These are phyloP conservation scores for Hafferia zeledoni DNA, from an alignment of 2,797 vertebrate genomes.

Conservation along the genomic window DNA sequence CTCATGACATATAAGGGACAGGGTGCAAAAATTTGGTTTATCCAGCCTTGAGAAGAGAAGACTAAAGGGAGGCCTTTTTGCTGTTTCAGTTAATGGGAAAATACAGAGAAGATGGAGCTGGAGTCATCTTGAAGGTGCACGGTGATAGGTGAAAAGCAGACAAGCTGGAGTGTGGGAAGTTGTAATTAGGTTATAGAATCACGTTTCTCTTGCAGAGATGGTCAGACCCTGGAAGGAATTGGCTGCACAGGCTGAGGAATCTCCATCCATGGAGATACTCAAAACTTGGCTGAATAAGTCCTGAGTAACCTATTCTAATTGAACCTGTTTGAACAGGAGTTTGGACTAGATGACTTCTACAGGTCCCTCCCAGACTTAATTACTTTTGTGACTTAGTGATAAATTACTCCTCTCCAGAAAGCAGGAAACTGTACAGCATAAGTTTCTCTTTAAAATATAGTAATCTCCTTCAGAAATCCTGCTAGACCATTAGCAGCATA, in stretches of 20 bases:
- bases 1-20: not conserved
- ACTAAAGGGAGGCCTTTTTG: not conserved
- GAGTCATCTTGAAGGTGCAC: not conserved
- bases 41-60: not conserved
- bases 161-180: not conserved
- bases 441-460: not conserved
- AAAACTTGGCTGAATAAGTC: not conserved
- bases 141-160: not conserved
- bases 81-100: not conserved
- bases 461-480: not conserved
- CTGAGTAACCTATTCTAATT: not conserved
- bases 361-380: not conserved
- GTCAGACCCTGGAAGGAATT: not conserved
- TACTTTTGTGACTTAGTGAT: not conserved
- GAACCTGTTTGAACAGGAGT: not conserved
- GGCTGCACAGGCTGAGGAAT: not conserved
- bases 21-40: not conserved
- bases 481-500: not conserved
- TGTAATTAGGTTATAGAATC: not conserved
- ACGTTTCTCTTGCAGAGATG: not conserved
- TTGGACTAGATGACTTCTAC: not conserved
- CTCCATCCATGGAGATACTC: not conserved
- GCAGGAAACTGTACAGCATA: not conserved
- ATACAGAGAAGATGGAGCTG: not conserved
- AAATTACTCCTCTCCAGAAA: not conserved